phyloP scores from a whole-genome alignment of 2,888 invertebrate genomes.

The Schizotus pectinicornis region DNA sequence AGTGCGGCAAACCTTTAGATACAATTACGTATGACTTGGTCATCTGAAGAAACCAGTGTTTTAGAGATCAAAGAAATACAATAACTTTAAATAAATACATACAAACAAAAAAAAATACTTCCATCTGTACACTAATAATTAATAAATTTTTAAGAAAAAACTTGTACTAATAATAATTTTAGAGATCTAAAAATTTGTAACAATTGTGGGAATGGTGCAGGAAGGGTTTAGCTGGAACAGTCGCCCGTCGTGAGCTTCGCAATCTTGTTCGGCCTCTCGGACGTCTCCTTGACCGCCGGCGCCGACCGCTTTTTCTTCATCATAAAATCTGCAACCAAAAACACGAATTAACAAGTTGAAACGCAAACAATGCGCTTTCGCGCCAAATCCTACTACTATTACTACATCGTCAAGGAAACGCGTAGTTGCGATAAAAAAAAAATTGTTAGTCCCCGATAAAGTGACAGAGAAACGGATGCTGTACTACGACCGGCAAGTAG shows the following conservation, averaged over 20 bases:
- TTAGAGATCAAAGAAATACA: constrained; percentile 47
- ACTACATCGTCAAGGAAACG: background rate
- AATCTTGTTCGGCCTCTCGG: constrained; percentile 58
- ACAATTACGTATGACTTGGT: constrained; percentile 18
- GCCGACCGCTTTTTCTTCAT: constrained; percentile 57
- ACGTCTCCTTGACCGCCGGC: constrained; percentile 60
- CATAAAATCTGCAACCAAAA: constrained; percentile 69
- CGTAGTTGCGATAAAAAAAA: constrained; percentile 3
- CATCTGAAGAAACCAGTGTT: constrained; percentile 35
- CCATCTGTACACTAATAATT: constrained; percentile 44
- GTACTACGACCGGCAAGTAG: constrained; percentile 13
- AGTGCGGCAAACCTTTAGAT: constrained; percentile 23
- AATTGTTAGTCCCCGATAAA: constrained; percentile 4
- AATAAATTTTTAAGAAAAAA: constrained; percentile 47
- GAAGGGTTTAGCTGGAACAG: constrained; percentile 25
- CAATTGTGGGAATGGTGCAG: constrained; percentile 18
- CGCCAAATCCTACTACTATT: constrained; percentile 9
- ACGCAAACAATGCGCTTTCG: background rate
- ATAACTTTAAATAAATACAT: constrained; percentile 37
- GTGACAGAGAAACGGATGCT: constrained; percentile 8
- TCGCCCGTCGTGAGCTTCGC: constrained; percentile 53
- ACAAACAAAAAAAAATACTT: constrained; percentile 37
- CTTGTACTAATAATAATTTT: constrained; percentile 47
- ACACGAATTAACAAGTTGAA: background rate
- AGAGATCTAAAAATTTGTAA: constrained; percentile 43